Conservation (phyloP, 2,888 invertebrate genomes). For the Gerris lacustris region DNA sequence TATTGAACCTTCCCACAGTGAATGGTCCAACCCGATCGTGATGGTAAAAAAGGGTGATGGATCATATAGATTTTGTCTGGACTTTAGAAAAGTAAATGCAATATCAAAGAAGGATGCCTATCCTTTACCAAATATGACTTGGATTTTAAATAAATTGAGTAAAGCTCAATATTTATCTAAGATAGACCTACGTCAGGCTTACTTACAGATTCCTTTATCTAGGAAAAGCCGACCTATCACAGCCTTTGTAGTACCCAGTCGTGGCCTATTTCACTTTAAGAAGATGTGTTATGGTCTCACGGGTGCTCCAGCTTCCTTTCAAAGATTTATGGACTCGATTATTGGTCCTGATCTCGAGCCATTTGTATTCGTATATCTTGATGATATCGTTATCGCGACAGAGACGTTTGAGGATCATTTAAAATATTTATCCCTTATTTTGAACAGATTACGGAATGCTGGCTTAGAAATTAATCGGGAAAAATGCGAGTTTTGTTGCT, state of each 20-base stretch:
- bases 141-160: background rate
- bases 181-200: constrained; percentile 7
- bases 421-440: background rate
- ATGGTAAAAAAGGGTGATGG: constrained; percentile 2
- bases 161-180: constrained; percentile 5
- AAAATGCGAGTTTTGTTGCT: constrained; percentile 9
- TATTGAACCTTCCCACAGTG: constrained; percentile 2
- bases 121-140: constrained; percentile 8
- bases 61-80: background rate
- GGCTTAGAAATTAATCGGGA: constrained; percentile 5
- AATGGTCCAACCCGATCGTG: background rate
- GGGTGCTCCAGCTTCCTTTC: background rate
- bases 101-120: constrained; percentile 10
- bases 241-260: background rate
- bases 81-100: background rate
- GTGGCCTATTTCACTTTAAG: background rate
- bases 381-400: constrained; percentile 4
- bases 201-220: background rate
- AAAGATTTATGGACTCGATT: background rate
- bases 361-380: constrained; percentile 1
- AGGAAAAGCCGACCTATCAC: background rate
- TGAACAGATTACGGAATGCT: background rate
- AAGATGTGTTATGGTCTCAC: constrained; percentile 24
- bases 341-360: constrained; percentile 5
- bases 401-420: constrained; percentile 5